Evolutionary conservation across 2,888 invertebrate genomes (phyloP).

Genomic region (Bedellia somnulentella): DNA sequence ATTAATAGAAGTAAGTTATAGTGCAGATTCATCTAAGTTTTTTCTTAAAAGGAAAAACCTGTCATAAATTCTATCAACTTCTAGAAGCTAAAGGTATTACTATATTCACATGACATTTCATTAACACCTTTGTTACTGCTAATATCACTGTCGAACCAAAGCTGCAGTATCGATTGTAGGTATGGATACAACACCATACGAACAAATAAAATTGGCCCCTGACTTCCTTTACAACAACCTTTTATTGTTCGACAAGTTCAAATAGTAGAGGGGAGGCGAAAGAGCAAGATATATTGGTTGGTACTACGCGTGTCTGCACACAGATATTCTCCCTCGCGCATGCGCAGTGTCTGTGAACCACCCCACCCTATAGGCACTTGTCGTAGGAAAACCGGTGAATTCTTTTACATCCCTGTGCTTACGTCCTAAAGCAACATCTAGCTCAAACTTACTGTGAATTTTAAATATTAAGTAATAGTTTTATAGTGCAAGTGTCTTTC

Average conservation of each 20-base stretch:
- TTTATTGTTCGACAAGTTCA: constrained; percentile 3
- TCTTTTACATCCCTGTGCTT: constrained; percentile 44
- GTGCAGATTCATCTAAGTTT: no score
- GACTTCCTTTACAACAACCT: constrained; percentile 19
- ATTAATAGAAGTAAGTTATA: no score
- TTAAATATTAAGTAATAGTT: constrained; percentile 11
- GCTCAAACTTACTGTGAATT: constrained; percentile 19
- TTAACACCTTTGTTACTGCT: no score
- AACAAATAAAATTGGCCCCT: constrained; percentile 21
- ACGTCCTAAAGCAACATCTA: constrained; percentile 47
- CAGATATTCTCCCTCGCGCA: constrained; percentile 32
- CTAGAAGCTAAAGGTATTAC: no score
- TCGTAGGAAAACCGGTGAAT: constrained; percentile 40
- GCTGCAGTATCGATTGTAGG: constrained; percentile 57
- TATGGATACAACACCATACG: constrained; percentile 26
- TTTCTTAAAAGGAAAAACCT: no score
- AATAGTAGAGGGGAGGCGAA: constrained; percentile 18
- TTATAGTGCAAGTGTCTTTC: constrained; percentile 7
- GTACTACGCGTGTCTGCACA: constrained; percentile 18
- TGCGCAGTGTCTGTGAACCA: constrained; percentile 25
- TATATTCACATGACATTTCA: no score
- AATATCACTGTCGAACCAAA: no score
- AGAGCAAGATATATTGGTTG: constrained; percentile 21
- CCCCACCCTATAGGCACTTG: constrained; percentile 44
- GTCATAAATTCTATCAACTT: no score